These are phyloP conservation scores for Eilema depressum DNA, from an alignment of 2,888 invertebrate species.

Conservation along the genomic window DNA sequence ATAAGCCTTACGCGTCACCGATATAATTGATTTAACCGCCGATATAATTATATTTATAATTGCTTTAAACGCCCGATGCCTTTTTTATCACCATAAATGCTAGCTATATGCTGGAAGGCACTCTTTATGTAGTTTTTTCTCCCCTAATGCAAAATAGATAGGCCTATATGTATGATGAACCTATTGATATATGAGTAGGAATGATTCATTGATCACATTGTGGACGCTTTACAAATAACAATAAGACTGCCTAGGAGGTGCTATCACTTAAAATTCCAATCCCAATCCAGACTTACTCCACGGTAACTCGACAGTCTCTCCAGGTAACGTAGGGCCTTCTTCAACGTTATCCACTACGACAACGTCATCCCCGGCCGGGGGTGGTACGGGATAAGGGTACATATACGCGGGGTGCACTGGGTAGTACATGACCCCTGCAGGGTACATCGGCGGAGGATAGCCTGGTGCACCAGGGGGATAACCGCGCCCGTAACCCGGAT, in stretches of 20 bases:
- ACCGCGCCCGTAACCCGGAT: slow-evolving; percentile 30
- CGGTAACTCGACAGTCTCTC: slow-evolving; percentile 82
- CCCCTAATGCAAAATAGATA: background rate
- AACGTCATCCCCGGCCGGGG: slow-evolving; percentile 59
- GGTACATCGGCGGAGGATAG: slow-evolving; percentile 58
- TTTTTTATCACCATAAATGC: too few species aligned
- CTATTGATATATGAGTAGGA: background rate
- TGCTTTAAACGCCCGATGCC: too few species aligned
- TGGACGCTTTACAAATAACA: background rate
- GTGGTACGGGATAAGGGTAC: slow-evolving; percentile 63
- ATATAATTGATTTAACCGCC: too few species aligned
- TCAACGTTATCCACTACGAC: slow-evolving; percentile 66
- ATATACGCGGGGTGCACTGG: slow-evolving; percentile 81
- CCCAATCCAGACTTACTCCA: slow-evolving; percentile 80
- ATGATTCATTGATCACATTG: background rate
- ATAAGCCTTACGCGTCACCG: too few species aligned
- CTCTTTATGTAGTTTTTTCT: background rate
- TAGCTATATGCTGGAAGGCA: background rate
- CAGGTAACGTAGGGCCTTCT: slow-evolving; percentile 76
- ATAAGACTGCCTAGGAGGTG: slow-evolving; percentile 56
- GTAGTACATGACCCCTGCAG: slow-evolving; percentile 67
- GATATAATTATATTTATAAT: too few species aligned
- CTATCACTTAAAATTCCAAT: slow-evolving; percentile 60
- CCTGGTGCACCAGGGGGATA: slow-evolving; percentile 10
- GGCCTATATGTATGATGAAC: background rate